Evolutionary conservation across 2,113 vertebrate genomes (phyloP).

Genomic region (Chaetorhynchus papuensis): DNA sequence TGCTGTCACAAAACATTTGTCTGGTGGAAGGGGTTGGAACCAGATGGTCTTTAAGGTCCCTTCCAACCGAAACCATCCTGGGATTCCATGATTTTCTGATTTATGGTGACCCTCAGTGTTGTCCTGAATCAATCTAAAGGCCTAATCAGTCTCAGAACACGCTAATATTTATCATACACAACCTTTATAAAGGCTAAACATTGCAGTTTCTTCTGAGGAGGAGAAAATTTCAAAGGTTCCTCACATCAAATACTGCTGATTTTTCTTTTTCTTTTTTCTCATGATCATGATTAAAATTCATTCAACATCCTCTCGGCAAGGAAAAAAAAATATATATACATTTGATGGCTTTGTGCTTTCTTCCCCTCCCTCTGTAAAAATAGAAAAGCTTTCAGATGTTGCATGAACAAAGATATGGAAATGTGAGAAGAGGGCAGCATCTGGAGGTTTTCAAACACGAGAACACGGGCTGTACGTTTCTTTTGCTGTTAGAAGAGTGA

Average conservation of each 20-base stretch:
- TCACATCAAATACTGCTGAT: constrained; percentile 43
- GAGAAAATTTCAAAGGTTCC: constrained; percentile 52
- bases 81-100: neutral
- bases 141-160: neutral
- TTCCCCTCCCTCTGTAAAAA: constrained; percentile 49
- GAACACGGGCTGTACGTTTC: constrained; percentile 76
- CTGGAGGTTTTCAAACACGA: constrained; percentile 86
- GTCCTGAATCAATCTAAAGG: neutral
- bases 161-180: constrained; percentile 14
- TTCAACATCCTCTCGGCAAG: constrained; percentile 22
- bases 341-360: constrained; percentile 64
- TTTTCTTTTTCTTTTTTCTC: constrained; percentile 5
- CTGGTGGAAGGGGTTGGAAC: neutral
- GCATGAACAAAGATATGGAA: constrained; percentile 80
- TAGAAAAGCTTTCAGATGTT: constrained; percentile 74
- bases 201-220: neutral
- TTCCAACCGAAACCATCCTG: neutral
- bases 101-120: neutral
- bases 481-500: constrained; percentile 79
- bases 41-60: neutral
- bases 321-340: constrained; percentile 18
- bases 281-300: constrained; percentile 55
- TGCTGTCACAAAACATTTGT: neutral
- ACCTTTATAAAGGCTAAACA: neutral
- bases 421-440: constrained; percentile 81